A percentile compares a stretch with the other conserved stretches of the same genome.
These are phyloP conservation scores for Pagetopsis macropterus DNA, from an alignment of 2,797 vertebrate genomes.

Conservation along the genomic window DNA sequence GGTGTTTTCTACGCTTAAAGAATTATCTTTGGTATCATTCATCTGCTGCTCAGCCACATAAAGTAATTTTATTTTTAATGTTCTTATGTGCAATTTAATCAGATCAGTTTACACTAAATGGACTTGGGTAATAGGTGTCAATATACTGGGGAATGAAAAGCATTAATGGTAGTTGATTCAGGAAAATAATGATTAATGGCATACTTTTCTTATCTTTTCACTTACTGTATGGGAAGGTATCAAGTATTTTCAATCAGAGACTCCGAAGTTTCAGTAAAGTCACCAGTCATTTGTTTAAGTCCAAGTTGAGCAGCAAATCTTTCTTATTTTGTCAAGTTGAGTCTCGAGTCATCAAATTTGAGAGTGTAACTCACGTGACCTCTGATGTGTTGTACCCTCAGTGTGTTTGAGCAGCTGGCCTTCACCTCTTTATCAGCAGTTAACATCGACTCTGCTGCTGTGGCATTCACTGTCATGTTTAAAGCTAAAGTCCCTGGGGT, in stretches of 20 bases:
- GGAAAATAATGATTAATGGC: no score
- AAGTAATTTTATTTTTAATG: not conserved
- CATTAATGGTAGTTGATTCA: no score
- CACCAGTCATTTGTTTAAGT: no score
- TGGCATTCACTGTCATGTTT: constrained; percentile 60
- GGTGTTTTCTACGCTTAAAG: not conserved
- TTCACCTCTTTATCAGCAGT: constrained; percentile 61
- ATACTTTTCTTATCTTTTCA: no score
- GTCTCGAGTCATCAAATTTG: not conserved
- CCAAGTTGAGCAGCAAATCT: no score
- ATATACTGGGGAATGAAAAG: no score
- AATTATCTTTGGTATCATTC: not conserved
- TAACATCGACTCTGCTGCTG: constrained; percentile 55
- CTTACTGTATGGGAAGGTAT: no score
- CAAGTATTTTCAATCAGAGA: no score
- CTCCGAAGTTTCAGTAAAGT: no score
- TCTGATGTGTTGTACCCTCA: not conserved
- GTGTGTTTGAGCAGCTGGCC: constrained; percentile 52
- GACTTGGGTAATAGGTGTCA: not conserved
- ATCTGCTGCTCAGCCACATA: not conserved
- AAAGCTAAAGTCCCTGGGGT: constrained; percentile 53
- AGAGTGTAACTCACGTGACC: not conserved
- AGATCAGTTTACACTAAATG: not conserved
- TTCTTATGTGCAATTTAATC: no score
- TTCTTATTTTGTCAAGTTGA: not conserved